Conservation (phyloP, 2,888 invertebrate species). For the Spodoptera littoralis region DNA sequence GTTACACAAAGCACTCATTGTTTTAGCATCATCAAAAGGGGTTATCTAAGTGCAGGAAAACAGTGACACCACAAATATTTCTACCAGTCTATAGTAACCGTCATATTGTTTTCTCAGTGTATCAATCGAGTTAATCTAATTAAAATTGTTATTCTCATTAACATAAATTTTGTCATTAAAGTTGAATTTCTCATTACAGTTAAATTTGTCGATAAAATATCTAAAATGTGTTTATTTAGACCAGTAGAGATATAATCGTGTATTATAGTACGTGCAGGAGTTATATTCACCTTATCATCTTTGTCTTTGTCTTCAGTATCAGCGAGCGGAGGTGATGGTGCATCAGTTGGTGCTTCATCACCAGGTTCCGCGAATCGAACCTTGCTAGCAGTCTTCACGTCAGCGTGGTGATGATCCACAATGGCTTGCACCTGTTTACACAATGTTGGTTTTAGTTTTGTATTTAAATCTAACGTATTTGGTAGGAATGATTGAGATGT, state of each 20-base stretch:
- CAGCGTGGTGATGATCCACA: constrained; percentile 96
- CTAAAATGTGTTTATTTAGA: too few relatives aligned
- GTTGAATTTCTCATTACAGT: too few relatives aligned
- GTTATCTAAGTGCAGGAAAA: constrained; percentile 39
- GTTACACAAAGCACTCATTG: neutral
- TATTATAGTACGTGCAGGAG: constrained; percentile 12
- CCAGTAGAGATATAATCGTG: too few relatives aligned
- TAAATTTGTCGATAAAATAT: too few relatives aligned
- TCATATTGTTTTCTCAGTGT: too few relatives aligned
- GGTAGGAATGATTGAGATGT: constrained; percentile 13
- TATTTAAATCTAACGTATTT: neutral
- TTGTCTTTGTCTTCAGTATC: constrained; percentile 84
- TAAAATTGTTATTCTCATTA: too few relatives aligned
- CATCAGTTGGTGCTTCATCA: constrained; percentile 78
- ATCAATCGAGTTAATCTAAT: too few relatives aligned
- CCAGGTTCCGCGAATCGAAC: constrained; percentile 95
- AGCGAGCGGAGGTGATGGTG: constrained; percentile 84
- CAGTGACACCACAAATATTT: neutral
- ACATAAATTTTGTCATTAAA: too few relatives aligned
- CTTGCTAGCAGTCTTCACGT: constrained; percentile 94
- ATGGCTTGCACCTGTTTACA: constrained; percentile 95
- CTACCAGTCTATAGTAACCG: too few relatives aligned
- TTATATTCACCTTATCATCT: constrained; percentile 85
- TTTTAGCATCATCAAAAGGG: constrained; percentile 11
- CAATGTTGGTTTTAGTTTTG: too few relatives aligned